A percentile compares a stretch with the other conserved stretches of the same genome.
Evolutionary conservation across 1,140 invertebrate genomes (phyloP).

Genomic region (Apis mellifera): DNA sequence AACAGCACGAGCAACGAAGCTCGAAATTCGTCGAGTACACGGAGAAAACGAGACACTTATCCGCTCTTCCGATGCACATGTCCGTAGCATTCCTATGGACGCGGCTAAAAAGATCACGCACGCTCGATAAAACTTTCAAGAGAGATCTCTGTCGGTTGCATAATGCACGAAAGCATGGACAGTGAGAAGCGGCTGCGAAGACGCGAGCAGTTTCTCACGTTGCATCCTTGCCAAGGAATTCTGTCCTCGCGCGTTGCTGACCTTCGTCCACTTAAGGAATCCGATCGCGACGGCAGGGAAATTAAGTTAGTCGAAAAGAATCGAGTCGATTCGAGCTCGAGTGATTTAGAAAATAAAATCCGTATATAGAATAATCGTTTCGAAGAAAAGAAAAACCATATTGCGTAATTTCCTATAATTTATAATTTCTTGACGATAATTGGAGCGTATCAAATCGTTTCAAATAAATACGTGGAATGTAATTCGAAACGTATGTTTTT

Average conservation of each 20-base stretch:
- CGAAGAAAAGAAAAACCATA: no score
- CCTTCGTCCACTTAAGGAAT: constrained; percentile 45
- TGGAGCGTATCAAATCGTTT: no score
- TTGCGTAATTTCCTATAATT: no score
- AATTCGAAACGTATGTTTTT: no score
- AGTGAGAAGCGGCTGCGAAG: constrained; percentile 33
- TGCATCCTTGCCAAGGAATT: constrained; percentile 40
- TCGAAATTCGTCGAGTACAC: constrained; percentile 44
- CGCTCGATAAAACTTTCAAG: constrained; percentile 65
- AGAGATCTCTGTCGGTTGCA: constrained; percentile 61
- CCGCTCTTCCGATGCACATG: constrained; percentile 41
- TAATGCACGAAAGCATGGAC: constrained; percentile 57
- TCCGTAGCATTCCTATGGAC: constrained; percentile 46
- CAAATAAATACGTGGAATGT: no score
- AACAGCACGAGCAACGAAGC: constrained; percentile 25
- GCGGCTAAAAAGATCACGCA: constrained; percentile 55
- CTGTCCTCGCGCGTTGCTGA: constrained; percentile 5
- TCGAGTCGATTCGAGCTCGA: not conserved
- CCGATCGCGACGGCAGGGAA: constrained; percentile 2
- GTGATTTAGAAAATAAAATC: not conserved
- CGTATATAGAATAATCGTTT: no score
- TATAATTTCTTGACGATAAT: no score
- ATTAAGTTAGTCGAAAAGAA: constrained; percentile 5
- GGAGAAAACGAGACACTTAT: constrained; percentile 39
- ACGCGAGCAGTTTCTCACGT: constrained; percentile 62